Evolutionary conservation across 2,888 invertebrate genomes (phyloP).

Genomic region (Chymomyza procnemis): DNA sequence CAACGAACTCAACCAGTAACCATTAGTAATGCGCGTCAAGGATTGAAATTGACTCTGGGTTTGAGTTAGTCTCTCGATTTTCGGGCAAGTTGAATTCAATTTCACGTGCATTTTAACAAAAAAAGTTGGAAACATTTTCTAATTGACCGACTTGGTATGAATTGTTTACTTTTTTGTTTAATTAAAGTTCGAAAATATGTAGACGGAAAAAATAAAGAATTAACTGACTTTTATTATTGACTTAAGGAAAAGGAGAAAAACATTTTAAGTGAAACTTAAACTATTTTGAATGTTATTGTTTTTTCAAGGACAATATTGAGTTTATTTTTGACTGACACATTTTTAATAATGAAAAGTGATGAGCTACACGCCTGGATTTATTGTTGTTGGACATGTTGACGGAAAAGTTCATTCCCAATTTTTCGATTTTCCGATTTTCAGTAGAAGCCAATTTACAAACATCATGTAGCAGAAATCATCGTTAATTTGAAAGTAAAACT

Average conservation of each 20-base stretch:
- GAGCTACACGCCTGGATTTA: too few species aligned
- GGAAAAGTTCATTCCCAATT: too few species aligned
- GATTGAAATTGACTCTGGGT: neutral
- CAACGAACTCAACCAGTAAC: conserved; percentile 19
- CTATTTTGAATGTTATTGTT: conserved; percentile 14
- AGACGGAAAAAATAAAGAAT: neutral
- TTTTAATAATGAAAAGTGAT: too few species aligned
- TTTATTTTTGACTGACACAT: too few species aligned
- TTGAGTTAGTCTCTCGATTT: neutral
- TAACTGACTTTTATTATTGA: neutral
- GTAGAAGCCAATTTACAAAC: too few species aligned
- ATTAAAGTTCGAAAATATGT: neutral
- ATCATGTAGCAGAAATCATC: too few species aligned
- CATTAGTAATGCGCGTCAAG: conserved; percentile 46
- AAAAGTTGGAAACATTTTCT: conserved; percentile 49
- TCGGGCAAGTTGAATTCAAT: neutral
- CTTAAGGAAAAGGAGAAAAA: too few species aligned
- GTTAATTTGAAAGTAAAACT: too few species aligned
- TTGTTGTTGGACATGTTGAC: too few species aligned
- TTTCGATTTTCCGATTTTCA: too few species aligned
- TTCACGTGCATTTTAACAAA: conserved; percentile 4
- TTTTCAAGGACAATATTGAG: neutral
- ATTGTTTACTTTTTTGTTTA: conserved; percentile 31
- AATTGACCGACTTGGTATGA: conserved; percentile 59
- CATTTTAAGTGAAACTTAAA: too few species aligned